Conservation (phyloP, 2,797 vertebrate genomes). For the Percopsis omiscomaycus region DNA sequence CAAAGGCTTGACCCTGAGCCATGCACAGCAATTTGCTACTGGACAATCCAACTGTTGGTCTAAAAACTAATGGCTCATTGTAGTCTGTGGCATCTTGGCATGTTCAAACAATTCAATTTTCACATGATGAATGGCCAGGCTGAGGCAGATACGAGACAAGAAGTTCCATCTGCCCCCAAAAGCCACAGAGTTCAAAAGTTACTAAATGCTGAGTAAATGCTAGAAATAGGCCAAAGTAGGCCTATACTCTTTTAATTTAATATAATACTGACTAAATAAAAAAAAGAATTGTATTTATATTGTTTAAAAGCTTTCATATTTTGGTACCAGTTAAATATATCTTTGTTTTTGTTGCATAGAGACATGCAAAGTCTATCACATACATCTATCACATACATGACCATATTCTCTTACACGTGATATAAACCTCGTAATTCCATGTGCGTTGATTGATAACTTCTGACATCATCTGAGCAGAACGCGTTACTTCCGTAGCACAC, state of each 20-base stretch:
- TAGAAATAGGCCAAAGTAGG: slow-evolving; percentile 2
- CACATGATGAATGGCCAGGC: slow-evolving; percentile 69
- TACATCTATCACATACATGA: too few relatives aligned
- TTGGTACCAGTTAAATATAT: too few relatives aligned
- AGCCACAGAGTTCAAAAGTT: slow-evolving; percentile 5
- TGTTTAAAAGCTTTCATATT: too few relatives aligned
- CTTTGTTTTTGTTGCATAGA: too few relatives aligned
- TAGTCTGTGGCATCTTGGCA: slow-evolving; percentile 66
- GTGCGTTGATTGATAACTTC: not conserved
- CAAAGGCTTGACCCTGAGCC: slow-evolving; percentile 55
- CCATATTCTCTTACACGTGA: slow-evolving; percentile 13
- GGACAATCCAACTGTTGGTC: slow-evolving; percentile 68
- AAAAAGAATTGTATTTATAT: too few relatives aligned
- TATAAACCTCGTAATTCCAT: not conserved
- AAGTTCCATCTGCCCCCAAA: slow-evolving; percentile 34
- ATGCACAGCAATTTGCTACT: slow-evolving; percentile 63
- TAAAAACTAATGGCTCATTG: slow-evolving; percentile 70
- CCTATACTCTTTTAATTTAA: too few relatives aligned
- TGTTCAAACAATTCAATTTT: slow-evolving; percentile 75
- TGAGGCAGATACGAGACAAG: slow-evolving; percentile 55
- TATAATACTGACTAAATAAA: too few relatives aligned
- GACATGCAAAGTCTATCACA: too few relatives aligned
- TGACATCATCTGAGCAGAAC: not conserved
- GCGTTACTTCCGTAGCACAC: not conserved
- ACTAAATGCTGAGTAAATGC: slow-evolving; percentile 33